Evolutionary conservation across 2,113 vertebrate species (phyloP).

Genomic region (Pardalotus punctatus): DNA sequence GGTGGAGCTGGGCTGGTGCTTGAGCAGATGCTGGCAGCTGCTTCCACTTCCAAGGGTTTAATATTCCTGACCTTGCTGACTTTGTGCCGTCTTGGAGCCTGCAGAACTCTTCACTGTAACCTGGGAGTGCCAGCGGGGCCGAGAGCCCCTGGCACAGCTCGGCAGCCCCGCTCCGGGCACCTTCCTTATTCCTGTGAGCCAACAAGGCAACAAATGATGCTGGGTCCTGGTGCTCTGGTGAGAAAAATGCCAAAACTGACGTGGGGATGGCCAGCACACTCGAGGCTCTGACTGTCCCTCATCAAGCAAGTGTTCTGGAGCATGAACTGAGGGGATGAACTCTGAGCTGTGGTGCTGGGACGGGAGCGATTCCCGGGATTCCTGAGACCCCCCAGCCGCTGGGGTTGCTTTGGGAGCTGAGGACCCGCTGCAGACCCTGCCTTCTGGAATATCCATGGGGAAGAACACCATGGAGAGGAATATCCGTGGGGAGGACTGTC

Average conservation of each 20-base stretch:
- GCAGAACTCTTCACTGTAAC: neutral
- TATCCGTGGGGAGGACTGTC: neutral
- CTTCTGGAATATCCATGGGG: neutral
- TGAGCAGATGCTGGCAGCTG: conserved; percentile 41
- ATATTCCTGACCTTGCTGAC: neutral
- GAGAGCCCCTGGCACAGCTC: neutral
- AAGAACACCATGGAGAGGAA: neutral
- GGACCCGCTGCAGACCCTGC: neutral
- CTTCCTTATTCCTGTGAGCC: neutral
- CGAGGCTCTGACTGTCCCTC: neutral
- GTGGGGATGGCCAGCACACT: neutral
- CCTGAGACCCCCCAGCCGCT: rapidly evolving
- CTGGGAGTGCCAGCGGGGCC: neutral
- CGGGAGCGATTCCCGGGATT: rapidly evolving
- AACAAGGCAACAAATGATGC: neutral
- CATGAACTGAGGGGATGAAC: neutral
- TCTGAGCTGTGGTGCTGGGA: neutral
- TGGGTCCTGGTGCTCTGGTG: conserved; percentile 2
- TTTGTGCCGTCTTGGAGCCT: neutral
- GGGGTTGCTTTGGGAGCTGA: neutral
- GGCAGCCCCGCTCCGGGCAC: neutral
- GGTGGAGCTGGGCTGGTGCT: neutral
- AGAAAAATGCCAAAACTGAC: conserved; percentile 11
- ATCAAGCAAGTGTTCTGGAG: neutral
- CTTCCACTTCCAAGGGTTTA: neutral